Base-by-base conservation (phyloP, 2,113 vertebrate genomes). In the Thamnophis sirtalis region DNA sequence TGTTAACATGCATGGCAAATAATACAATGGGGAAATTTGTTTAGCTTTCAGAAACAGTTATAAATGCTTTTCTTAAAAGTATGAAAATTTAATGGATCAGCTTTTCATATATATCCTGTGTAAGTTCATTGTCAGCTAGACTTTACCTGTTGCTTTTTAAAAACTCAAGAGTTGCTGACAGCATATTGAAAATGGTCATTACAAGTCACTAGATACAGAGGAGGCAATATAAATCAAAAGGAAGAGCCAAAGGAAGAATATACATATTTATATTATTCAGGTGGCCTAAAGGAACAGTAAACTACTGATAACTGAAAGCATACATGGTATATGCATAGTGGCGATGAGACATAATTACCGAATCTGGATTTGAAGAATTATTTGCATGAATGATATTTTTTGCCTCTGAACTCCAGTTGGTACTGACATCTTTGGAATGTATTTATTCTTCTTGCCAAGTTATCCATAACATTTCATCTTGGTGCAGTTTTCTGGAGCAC, bases 81-180 rank as follows among this genome's bases (percentile, higher is more conserved):
- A 33, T 88, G 15, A 48, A 54, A 90, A 89, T 68, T 84, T 26
- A 68, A 54, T 80, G 86, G 28, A 91, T 84, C 60, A 88, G 86
- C 86, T 48, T 91, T 88, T 68, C 63, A 88, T 43, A 53, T 91
- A 91, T 60, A 93, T 48, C 86, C 54, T 54, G 10, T 28, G 50
- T 88, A 91, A 91, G 19, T 49, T 49, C 54, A 63, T 50, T 53
- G 56, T 85, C 87, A 89, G 26, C 48, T 84, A 94, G 22, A 84
- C 21, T 53, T 89, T 86, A 92, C 87, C 90, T 95, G 94, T 95
- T 95, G 93, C 93, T 94, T 13, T 90, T 84, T 51, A 93, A 58
- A 28, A n/a, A 86, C 15, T 90, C 87, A 86, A 80, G 51, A 48
- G 43, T 87, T 50, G 24, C 84, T 87, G 85, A 55, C n/a, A 90